Percentiles rank a stretch among this genome's conserved stretches.
Conservation (phyloP, 2,797 vertebrate species). For the Poeciliopsis gracilis region DNA sequence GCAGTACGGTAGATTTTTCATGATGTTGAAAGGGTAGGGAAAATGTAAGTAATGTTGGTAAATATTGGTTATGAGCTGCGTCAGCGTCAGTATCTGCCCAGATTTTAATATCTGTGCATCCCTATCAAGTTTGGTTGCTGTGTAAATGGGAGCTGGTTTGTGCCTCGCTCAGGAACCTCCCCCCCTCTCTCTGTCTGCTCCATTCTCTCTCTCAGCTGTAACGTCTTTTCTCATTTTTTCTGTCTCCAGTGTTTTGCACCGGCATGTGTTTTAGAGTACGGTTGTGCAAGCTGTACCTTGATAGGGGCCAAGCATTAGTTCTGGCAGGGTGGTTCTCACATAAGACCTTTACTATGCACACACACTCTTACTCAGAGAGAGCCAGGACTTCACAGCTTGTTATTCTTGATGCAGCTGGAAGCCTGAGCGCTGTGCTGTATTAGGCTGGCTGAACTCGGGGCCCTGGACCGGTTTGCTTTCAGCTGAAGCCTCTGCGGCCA, state of each 20-base stretch:
- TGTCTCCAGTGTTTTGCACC: constrained; percentile 58
- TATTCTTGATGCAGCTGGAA: constrained; percentile 79
- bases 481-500: constrained; percentile 54
- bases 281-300: constrained; percentile 78
- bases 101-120: neutral
- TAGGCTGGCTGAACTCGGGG: constrained; percentile 63
- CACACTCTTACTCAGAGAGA: constrained; percentile 34
- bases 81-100: neutral
- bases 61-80: neutral
- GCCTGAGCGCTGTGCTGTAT: constrained; percentile 65
- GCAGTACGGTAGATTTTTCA: neutral
- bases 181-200: constrained; percentile 1
- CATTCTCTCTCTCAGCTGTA: constrained; percentile 1
- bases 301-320: constrained; percentile 80
- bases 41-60: neutral
- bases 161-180: neutral
- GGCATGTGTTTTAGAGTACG: constrained; percentile 64
- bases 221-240: constrained; percentile 32
- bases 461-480: constrained; percentile 64
- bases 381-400: constrained; percentile 76
- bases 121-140: constrained; percentile 7
- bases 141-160: constrained; percentile 4
- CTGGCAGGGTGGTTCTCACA: constrained; percentile 76
- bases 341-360: constrained; percentile 67
- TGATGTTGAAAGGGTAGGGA: neutral